Conservation (phyloP, 2,888 invertebrate genomes). For the Stramonita haemastoma region DNA sequence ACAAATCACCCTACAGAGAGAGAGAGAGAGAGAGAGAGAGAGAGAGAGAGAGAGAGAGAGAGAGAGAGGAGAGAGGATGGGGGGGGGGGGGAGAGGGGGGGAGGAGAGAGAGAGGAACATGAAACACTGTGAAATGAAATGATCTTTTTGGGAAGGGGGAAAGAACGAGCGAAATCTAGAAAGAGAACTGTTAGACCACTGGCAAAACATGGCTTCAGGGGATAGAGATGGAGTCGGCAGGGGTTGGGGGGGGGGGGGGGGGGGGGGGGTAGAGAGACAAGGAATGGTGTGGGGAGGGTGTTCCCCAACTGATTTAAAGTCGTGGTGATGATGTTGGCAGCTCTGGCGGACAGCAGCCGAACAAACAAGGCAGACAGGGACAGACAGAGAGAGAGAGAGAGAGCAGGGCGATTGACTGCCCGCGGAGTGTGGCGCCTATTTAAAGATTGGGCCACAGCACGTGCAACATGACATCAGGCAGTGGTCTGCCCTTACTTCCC, state of each 20-base stretch:
- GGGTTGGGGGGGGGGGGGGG: neutral
- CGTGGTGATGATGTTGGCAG: neutral
- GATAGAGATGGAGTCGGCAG: neutral
- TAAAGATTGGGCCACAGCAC: neutral
- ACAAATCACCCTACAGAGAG: neutral
- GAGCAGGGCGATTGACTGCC: neutral
- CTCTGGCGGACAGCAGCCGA: neutral
- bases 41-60: constrained; percentile 36
- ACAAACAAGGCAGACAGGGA: too few relatives aligned
- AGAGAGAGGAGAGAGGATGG: neutral
- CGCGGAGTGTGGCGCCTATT: neutral
- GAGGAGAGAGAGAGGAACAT: neutral
- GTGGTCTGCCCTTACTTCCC: neutral
- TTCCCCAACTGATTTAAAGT: constrained; percentile 22
- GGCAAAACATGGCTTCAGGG: neutral
- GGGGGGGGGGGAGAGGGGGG: neutral
- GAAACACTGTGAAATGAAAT: neutral
- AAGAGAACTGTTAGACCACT: neutral
- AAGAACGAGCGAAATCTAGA: neutral
- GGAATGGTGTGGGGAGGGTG: neutral
- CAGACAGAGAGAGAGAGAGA: neutral
- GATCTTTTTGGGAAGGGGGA: neutral
- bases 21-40: constrained; percentile 25
- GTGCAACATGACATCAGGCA: constrained; percentile 29
- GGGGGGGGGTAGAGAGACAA: neutral